Conservation (phyloP, 2,888 invertebrate species). For the Drosophila greeni region DNA sequence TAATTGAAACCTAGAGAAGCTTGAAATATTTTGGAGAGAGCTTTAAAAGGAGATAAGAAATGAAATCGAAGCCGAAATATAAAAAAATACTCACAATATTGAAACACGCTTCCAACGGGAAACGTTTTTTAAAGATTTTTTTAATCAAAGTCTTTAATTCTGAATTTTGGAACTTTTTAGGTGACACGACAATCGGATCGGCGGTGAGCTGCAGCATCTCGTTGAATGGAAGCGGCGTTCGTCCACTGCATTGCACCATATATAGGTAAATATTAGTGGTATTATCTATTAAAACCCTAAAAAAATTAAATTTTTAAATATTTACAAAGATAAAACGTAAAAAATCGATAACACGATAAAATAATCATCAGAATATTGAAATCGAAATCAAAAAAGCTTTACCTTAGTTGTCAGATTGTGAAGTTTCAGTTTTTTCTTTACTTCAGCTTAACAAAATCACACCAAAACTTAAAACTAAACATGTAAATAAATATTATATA, state of each 20-base stretch:
- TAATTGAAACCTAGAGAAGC: background rate
- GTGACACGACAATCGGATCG: constrained; percentile 89
- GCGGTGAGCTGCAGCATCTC: constrained; percentile 89
- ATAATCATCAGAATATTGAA: no score
- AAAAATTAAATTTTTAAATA: background rate
- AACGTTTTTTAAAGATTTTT: constrained; percentile 1
- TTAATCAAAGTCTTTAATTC: background rate
- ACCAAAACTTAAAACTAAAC: background rate
- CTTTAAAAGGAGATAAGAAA: constrained; percentile 19
- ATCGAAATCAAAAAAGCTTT: background rate
- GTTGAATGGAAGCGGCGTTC: constrained; percentile 91
- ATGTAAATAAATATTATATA: background rate
- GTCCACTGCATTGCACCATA: constrained; percentile 90
- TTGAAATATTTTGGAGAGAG: constrained; percentile 18
- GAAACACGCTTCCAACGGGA: constrained; percentile 5
- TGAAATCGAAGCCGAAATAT: constrained; percentile 9
- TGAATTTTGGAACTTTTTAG: constrained; percentile 79
- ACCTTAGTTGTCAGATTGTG: no score
- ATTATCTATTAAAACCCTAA: background rate
- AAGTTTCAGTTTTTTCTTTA: background rate
- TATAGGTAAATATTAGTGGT: constrained; percentile 82
- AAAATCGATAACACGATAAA: no score
- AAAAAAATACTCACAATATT: constrained; percentile 21
- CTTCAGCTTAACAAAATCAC: background rate
- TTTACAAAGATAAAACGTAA: no score